A percentile compares a stretch with the other conserved stretches of the same genome.
Evolutionary conservation across 2,797 vertebrate species (phyloP).

Genomic region (Acanthurus leucopareius): DNA sequence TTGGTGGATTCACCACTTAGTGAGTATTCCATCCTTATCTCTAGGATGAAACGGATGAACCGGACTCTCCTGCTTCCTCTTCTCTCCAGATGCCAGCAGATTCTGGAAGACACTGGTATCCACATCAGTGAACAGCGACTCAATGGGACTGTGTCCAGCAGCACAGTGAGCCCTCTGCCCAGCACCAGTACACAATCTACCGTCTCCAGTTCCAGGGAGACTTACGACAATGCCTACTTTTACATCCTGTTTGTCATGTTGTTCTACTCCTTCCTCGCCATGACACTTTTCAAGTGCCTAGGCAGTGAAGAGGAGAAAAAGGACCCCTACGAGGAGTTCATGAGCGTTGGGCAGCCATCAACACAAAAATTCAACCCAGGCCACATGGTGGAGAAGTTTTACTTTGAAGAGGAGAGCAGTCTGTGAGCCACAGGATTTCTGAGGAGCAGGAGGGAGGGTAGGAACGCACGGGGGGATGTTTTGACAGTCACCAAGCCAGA

Average conservation of each 20-base stretch:
- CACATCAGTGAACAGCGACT: conserved; percentile 49
- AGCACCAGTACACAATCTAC: conserved; percentile 12
- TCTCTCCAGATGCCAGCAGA: conserved; percentile 74
- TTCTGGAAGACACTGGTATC: conserved; percentile 82
- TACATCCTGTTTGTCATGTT: conserved; percentile 93
- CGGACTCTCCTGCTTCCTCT: conserved; percentile 75
- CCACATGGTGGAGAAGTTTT: conserved; percentile 82
- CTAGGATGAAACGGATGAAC: conserved; percentile 73
- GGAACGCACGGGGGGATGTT: conserved; percentile 67
- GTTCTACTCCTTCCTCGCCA: conserved; percentile 91
- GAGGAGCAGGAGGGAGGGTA: conserved; percentile 58
- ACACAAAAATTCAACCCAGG: conserved; percentile 84
- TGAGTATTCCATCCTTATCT: background rate
- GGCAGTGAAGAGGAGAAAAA: conserved; percentile 86
- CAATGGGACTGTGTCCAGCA: conserved; percentile 43
- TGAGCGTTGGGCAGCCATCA: conserved; percentile 71
- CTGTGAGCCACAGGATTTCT: conserved; percentile 82
- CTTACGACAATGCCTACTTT: conserved; percentile 92
- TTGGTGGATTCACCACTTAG: background rate
- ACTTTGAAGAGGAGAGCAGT: conserved; percentile 93
- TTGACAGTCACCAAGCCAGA: conserved; percentile 82
- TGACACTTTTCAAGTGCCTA: conserved; percentile 91
- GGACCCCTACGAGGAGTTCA: conserved; percentile 90
- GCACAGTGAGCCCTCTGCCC: conserved; percentile 35
- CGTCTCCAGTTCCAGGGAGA: conserved; percentile 66